Conservation (phyloP, 2,888 invertebrate genomes). For the Yponomeuta sedellus region DNA sequence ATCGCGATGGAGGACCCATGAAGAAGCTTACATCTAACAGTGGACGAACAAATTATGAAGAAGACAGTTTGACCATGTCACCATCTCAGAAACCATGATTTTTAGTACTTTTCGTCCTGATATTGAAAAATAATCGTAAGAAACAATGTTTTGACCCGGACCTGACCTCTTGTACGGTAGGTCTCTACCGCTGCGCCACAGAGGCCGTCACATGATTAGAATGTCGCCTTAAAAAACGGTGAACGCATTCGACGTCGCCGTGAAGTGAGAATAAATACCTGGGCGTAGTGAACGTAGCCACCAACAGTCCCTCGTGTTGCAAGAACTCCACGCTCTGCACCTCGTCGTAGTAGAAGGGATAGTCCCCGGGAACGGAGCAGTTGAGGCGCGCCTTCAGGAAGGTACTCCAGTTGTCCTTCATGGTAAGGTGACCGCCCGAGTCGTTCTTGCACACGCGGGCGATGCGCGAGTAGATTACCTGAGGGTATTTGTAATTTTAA, state of each 20-base stretch:
- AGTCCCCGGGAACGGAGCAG: constrained; percentile 89
- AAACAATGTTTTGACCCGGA: no score
- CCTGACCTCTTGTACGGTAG: no score
- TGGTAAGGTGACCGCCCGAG: constrained; percentile 83
- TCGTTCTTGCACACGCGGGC: constrained; percentile 95
- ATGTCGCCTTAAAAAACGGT: no score
- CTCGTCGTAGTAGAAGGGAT: constrained; percentile 92
- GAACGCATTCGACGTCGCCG: no score
- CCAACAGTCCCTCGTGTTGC: constrained; percentile 84
- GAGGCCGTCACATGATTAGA: no score
- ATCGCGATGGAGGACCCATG: no score
- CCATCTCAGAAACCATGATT: background rate
- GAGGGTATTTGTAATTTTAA: constrained; percentile 20
- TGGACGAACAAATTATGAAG: no score
- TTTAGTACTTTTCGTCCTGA: background rate
- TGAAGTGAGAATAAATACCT: constrained; percentile 55
- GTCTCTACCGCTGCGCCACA: no score
- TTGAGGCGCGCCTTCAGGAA: constrained; percentile 90
- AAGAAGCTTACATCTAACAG: no score
- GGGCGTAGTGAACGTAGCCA: constrained; percentile 90
- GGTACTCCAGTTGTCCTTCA: constrained; percentile 94
- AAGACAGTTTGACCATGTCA: no score
- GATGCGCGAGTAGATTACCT: constrained; percentile 92
- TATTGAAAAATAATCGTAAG: no score
- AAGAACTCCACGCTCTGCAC: constrained; percentile 90